Base-by-base conservation (phyloP, 1,140 invertebrate species). In the Pogonomyrmex californicus region DNA sequence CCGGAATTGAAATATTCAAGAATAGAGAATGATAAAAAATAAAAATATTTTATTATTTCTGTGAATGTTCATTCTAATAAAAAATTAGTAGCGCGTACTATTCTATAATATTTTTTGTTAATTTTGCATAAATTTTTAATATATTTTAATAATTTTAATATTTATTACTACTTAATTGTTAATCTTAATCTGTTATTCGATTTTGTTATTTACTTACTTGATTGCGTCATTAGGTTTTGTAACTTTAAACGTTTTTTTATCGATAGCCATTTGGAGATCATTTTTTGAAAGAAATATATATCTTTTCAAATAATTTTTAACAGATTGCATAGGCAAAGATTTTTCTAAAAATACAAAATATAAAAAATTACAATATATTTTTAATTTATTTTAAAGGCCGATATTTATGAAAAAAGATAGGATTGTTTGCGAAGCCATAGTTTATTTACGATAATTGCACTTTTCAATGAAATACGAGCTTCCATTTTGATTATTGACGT, bases 381-480 rank as follows among this genome's bases (percentile, higher is more conserved):
- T 47, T 30, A 70, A 5, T 81, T 33, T 78, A 78, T 49, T 65
- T 65, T 47, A 49, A 38, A 30, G 47, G 9, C 1, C 30, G 4
- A 49, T 51, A 54, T 23, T 7, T 70, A 12, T 41, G 49, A 9
- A 68, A 81, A 41, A 54, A 47, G 47, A 70, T 68, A 70, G 4
- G 23, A 44, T 49, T 60, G 33, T 60, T 75, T 70, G 36, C 7
- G 41, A 75, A 73, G 4, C 68, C 68, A 60, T 83, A 62, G 79
- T 83, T 83, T 81, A 70, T 81, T 81, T 75, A 75, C 44, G 36
- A 83, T 83, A 83, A 83, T 83, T 83, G 54, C 33, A 82, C 17
- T 73, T 68, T 79, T 82, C 66, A 60, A 60, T 83, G 79, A 75
- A 83, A 75, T 66, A 83, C 17, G 68, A 83, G 41, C 66, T 82